Percentiles rank a stretch among this genome's conserved stretches.
phyloP scores from a whole-genome alignment of 2,797 vertebrate species.

The Alosa sapidissima region DNA sequence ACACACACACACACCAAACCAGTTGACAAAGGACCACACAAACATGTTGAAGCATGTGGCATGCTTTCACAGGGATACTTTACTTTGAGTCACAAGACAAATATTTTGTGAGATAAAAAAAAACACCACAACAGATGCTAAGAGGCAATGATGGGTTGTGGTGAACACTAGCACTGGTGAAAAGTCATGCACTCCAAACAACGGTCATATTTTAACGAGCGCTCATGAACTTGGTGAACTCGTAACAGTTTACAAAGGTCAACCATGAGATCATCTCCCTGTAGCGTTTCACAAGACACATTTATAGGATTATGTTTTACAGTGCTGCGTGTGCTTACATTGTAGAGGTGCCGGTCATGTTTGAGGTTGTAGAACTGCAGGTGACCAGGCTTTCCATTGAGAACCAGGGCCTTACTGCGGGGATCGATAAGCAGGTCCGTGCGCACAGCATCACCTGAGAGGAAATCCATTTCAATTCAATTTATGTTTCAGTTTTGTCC shows the following conservation, averaged over 20 bases:
- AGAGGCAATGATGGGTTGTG: no score
- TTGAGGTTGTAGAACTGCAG: conserved; percentile 94
- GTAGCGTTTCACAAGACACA: background rate
- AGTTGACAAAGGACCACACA: background rate
- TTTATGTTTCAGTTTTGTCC: no score
- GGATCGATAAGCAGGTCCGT: conserved; percentile 88
- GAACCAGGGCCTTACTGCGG: conserved; percentile 87
- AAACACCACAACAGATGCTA: background rate
- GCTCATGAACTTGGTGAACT: background rate
- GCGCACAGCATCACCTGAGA: conserved; percentile 72
- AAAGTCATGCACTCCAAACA: background rate
- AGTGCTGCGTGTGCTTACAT: conserved; percentile 73
- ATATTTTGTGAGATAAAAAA: background rate
- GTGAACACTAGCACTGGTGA: no score
- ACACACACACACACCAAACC: background rate
- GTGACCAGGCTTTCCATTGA: conserved; percentile 96
- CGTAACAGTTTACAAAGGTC: background rate
- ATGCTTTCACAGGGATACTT: background rate
- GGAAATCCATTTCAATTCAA: no score
- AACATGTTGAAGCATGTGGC: background rate
- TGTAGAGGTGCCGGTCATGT: conserved; percentile 89
- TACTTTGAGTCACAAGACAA: background rate
- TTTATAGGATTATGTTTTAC: background rate
- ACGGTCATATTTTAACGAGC: background rate
- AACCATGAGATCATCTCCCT: background rate